phyloP scores from a whole-genome alignment of 2,797 vertebrate genomes.

The Enteromius fasciolatus region DNA sequence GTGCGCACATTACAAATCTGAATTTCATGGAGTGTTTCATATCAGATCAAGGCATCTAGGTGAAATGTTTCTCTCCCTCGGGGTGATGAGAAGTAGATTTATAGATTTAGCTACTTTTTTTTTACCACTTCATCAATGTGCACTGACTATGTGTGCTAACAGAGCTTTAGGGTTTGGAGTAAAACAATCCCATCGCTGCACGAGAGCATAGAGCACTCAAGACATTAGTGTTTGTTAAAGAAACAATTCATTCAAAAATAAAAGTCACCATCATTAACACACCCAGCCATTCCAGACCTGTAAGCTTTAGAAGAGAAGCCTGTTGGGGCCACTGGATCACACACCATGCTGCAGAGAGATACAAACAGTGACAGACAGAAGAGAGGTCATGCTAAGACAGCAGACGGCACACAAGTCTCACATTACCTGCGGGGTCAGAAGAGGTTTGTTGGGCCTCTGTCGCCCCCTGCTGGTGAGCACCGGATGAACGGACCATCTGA shows the following conservation, averaged over 20 bases:
- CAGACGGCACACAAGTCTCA: slow-evolving; percentile 21
- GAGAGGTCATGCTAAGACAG: slow-evolving; percentile 40
- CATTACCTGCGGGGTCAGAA: slow-evolving; percentile 8
- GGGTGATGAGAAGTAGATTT: slow-evolving; percentile 40
- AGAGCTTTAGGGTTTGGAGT: slow-evolving; percentile 44
- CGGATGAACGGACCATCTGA: neutral
- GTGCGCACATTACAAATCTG: slow-evolving; percentile 41
- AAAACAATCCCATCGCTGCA: slow-evolving; percentile 20
- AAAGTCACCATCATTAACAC: neutral
- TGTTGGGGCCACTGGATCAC: slow-evolving; percentile 33
- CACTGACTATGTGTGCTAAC: slow-evolving; percentile 10
- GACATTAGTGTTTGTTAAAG: slow-evolving; percentile 29
- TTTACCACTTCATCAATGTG: slow-evolving; percentile 39
- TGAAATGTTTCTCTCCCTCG: slow-evolving; percentile 43
- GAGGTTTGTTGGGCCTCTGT: slow-evolving; percentile 52
- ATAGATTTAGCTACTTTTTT: slow-evolving; percentile 35
- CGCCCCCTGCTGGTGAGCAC: slow-evolving; percentile 59
- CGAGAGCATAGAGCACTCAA: slow-evolving; percentile 21
- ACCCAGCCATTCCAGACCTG: neutral
- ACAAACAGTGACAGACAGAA: slow-evolving; percentile 31
- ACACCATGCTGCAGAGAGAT: slow-evolving; percentile 17
- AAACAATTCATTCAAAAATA: neutral
- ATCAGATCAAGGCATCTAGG: slow-evolving; percentile 43
- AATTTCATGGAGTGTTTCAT: slow-evolving; percentile 51
- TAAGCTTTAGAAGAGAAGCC: neutral